Conservation (phyloP, 2,888 invertebrate species). For the Lordiphosa fenestrarum region DNA sequence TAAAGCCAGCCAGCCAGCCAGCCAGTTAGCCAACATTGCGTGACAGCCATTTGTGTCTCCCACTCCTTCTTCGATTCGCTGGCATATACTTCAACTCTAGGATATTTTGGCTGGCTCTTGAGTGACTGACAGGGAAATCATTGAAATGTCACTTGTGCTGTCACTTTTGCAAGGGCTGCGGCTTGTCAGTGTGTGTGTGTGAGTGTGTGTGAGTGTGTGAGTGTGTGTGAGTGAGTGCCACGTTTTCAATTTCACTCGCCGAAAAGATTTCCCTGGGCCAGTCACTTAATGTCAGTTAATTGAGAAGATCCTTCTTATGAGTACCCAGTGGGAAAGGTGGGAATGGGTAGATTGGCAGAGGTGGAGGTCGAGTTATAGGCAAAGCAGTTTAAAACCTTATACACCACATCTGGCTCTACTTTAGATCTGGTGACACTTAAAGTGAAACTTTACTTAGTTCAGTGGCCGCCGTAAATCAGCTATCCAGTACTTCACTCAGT, state of each 20-base stretch:
- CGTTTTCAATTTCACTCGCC: constrained; percentile 35
- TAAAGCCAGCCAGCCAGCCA: not conserved
- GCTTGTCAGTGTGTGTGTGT: constrained; percentile 1
- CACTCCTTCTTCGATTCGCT: not conserved
- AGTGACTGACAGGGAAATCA: constrained; percentile 45
- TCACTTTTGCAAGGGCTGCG: constrained; percentile 33
- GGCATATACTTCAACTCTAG: not conserved
- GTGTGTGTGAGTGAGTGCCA: constrained; percentile 12
- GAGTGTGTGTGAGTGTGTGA: not conserved
- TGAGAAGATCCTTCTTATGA: constrained; percentile 17
- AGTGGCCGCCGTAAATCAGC: too few species aligned
- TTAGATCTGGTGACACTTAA: too few species aligned
- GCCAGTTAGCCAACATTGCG: constrained; percentile 22
- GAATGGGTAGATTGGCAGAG: too few species aligned
- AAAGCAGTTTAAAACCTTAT: too few species aligned
- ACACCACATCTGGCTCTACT: too few species aligned
- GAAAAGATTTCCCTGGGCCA: constrained; percentile 19
- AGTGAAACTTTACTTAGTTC: too few species aligned
- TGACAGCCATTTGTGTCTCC: constrained; percentile 48
- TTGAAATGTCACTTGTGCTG: constrained; percentile 56
- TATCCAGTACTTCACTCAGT: too few species aligned
- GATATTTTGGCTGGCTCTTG: constrained; percentile 1
- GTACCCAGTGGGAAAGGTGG: too few species aligned
- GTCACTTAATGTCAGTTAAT: constrained; percentile 42
- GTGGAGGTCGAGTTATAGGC: too few species aligned